phyloP scores from a whole-genome alignment of 2,888 invertebrate species.

The Pachycephus smyrnensis region DNA sequence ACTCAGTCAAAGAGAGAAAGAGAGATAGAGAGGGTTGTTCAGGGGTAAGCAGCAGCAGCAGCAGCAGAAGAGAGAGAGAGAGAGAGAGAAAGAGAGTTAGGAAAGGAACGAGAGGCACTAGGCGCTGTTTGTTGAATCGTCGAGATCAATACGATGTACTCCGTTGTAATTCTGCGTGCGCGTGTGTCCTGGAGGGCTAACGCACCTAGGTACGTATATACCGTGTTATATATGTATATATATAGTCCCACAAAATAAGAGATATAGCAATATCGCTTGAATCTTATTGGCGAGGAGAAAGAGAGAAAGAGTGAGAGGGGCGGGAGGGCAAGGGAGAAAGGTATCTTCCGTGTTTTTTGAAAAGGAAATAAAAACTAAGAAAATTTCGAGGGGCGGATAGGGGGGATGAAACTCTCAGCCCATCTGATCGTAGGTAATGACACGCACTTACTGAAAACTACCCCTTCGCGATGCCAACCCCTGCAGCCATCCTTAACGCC shows the following conservation, averaged over 20 bases:
- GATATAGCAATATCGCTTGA: background rate
- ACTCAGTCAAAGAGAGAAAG: background rate
- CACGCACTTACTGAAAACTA: background rate
- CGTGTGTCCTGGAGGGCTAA: constrained; percentile 21
- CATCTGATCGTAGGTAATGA: background rate
- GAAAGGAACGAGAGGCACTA: constrained; percentile 49
- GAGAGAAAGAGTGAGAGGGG: background rate
- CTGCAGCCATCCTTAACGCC: background rate
- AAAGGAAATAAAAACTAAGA: background rate
- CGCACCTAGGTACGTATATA: constrained; percentile 5
- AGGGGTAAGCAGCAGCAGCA: constrained; percentile 30
- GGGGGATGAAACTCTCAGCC: background rate
- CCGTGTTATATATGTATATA: background rate
- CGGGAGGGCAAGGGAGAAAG: background rate
- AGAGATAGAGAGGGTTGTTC: constrained; percentile 22
- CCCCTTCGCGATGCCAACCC: background rate
- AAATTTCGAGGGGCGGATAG: background rate
- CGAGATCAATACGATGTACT: constrained; percentile 62
- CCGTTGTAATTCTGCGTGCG: constrained; percentile 42
- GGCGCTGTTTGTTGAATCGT: constrained; percentile 64
- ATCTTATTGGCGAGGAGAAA: background rate
- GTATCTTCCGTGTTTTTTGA: background rate
- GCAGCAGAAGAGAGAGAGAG: constrained; percentile 15
- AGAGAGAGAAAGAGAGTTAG: constrained; percentile 23
- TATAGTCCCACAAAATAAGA: too few species aligned